Evolutionary conservation across 2,113 vertebrate species (phyloP), one percentile per base, ranked within the genome.

Genomic region (Patagioenas fasciata): DNA sequence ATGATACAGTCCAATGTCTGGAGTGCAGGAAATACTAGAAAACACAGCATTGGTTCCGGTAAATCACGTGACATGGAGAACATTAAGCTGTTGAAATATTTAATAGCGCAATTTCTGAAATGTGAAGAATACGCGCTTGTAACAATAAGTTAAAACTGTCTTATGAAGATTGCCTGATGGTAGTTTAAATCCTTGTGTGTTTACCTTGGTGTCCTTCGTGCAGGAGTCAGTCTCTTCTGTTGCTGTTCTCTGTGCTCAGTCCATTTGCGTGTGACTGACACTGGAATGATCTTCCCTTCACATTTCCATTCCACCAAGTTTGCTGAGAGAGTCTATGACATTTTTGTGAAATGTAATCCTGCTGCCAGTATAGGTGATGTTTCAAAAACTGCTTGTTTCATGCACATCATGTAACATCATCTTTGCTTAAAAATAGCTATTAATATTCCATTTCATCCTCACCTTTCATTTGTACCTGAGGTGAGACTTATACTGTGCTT

Each of bases 41-140:
- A 69, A 23, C 9, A 79, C 9, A 79, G n/a, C 16, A 65, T 44
- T 28, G 53, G 12, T 62, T 1, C 16, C 28, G 15, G 2, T 20
- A 20, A 18, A 25, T 32, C 0, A 0, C 28, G 24, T 4, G 15
- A 5, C 1, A 0, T 9, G 11, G 16, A 34, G n/a, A 84, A 25
- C 26, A 26, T 10, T 10, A 44, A 72, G 28, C 29, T 73, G 17
- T 36, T 77, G 60, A 62, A 54, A 32, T 34, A 5, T 16, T 29
- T 3, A 84, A 7, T 3, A 75, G 6, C 2, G 0, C 11, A 9
- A 0, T n/a, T 72, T 80, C 13, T 58, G 17, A 62, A 75, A 10
- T 0, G 2, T 14, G 31, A 6, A 3, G 5, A 17, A 8, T 16
- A 2, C 1, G 1, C 5, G 11, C 2, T 15, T 29, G 15, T 79